These are phyloP conservation scores for Delichon dasypus DNA, from an alignment of 2,797 vertebrate species.

Conservation along the genomic window DNA sequence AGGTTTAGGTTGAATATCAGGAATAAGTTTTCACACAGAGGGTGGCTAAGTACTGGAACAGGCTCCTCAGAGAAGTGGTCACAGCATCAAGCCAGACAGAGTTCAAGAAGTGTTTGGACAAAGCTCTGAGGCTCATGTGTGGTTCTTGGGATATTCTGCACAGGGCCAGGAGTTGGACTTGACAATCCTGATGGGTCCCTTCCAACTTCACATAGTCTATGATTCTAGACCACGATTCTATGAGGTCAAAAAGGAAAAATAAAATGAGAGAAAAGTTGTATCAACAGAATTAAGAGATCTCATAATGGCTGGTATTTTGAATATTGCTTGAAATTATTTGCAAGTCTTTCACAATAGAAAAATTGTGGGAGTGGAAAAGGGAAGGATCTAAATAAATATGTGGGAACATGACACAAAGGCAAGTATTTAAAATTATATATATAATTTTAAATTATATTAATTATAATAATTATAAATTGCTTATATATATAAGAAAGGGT, in stretches of 20 bases:
- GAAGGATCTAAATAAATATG: neutral
- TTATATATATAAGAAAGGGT: neutral
- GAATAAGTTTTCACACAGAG: neutral
- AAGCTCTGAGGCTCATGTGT: neutral
- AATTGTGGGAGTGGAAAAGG: neutral
- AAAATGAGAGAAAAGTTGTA: neutral
- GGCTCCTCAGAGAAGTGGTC: neutral
- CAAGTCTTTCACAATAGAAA: neutral
- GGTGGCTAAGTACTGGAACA: neutral
- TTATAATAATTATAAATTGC: neutral
- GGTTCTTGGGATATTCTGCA: neutral
- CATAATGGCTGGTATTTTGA: neutral
- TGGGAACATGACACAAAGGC: neutral
- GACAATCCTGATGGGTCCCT: neutral
- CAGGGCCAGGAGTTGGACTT: neutral
- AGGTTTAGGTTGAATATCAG: neutral
- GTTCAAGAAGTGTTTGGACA: neutral
- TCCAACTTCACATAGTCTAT: neutral
- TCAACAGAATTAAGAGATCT: neutral
- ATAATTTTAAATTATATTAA: too few relatives aligned
- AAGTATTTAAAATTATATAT: neutral
- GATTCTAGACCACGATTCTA: neutral
- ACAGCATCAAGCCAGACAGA: neutral
- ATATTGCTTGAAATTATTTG: neutral
- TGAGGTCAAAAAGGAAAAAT: neutral